Conservation (phyloP, 1,140 invertebrate genomes). For the Ylistrum balloti region DNA sequence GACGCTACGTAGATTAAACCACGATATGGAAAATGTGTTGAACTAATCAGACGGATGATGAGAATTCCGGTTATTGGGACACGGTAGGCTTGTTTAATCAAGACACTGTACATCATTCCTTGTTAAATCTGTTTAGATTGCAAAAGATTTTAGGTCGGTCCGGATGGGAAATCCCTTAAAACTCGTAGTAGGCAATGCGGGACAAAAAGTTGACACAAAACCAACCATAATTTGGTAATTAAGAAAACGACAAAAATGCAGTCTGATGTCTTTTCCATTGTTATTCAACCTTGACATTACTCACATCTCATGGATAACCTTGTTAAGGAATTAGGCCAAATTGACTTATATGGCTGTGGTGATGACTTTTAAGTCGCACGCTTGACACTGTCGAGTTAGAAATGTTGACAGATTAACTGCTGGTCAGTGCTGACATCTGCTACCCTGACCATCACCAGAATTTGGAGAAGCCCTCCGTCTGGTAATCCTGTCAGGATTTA, state of each 20-base stretch:
- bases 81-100: neutral
- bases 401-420: conserved; percentile 2
- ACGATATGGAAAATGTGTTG: neutral
- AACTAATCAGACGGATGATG: neutral
- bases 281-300: neutral
- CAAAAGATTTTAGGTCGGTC: no score
- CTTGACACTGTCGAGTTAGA: neutral
- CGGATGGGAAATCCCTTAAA: neutral
- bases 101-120: neutral
- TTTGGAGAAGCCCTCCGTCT: neutral
- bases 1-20: neutral
- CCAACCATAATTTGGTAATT: neutral
- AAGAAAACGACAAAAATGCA: neutral
- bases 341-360: neutral
- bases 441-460: conserved; percentile 16
- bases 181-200: neutral
- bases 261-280: conserved; percentile 1
- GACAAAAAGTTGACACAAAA: neutral
- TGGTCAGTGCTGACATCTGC: conserved; percentile 32
- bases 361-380: conserved; percentile 4
- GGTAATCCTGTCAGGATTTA: neutral
- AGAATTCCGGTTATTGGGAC: neutral
- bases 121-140: no score
- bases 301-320: neutral
- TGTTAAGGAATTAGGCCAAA: neutral